Base-by-base conservation (phyloP, 2,113 vertebrate genomes). In the Plecturocebus donacophilus region DNA sequence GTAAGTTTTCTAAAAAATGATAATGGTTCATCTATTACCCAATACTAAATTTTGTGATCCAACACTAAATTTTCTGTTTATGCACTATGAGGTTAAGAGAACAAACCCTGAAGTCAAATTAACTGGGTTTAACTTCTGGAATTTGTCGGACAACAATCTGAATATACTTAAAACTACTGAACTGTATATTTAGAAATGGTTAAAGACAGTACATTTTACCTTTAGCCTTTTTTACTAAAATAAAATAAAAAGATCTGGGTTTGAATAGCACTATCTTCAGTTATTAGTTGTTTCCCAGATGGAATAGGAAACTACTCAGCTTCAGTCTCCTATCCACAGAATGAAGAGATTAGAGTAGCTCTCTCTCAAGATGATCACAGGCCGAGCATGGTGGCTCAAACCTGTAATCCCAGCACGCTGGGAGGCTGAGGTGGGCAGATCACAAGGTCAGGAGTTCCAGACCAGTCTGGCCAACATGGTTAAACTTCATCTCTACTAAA, bases 91-190 rank as follows among this genome's bases (percentile, higher is more conserved):
- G 20, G 19, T 38, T 80, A 71, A 75, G 45, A 25, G 84, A 2
- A 80, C 64, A 94, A 85, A 71, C 12, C 61, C 81, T 79, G 66
- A 89, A 14, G 10, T 82, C 66, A 89, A n/a, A 80, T 90, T 54
- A 90, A 38, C 52, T 96, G 56, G 45, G 25, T 82, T 95, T 88
- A 92, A 73, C n/a, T 81, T 87, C 75, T 75, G 11, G 17, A 32
- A 87, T 6, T n/a, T 40, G 42, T 8, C 9, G 30, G 11, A 75
- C 21, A 89, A 70, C 12, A 82, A 79, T 23, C 30, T 82, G 45
- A 87, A n/a, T 75, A n/a, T 23, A 80, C 0, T 49, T 71, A 91
- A n/a, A 45, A 81, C 27, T 91, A 81, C 16, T 91, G 35, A 91
- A 35, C n/a, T 64, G 5, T 52, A 64, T 27, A 70, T 40, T 49